Evolutionary conservation across 2,797 vertebrate species (phyloP), one percentile per base, ranked within the genome.

Genomic region (Clarias platycephalus): DNA sequence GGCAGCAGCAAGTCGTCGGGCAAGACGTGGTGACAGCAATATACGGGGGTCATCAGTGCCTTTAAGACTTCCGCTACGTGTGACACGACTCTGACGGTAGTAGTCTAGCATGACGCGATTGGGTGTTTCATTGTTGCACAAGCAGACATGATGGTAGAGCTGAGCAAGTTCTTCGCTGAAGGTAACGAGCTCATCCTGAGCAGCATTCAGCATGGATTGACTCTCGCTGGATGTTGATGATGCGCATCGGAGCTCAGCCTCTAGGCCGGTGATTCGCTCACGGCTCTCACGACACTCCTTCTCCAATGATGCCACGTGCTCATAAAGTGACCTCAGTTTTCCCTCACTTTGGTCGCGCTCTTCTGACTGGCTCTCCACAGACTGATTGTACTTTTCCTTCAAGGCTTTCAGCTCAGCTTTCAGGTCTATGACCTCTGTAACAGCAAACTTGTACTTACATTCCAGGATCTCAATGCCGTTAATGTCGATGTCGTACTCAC

Each of bases 51-150:
- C 98, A 0, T 99, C 98, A 0, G 96, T 95, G 53, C 97, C 97
- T 89, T 99, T 99, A 66, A 99, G 93, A 91, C 97, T 98, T 88
- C 97, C 96, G 0, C 95, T 96, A 75, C 98, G 97, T 0, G 97
- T 97, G 75, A 95, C 95, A 53, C 97, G 96, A 90, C 97, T 97
- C 93, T 99, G 98, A 70, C 97, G 95, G 83, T 99, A 99, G 90
- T 99, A 99, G 94, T 99, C 98, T 90, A 99, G 94, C 98, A 99
- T 99, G 88, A 99, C 97, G 6, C 98, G 96, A 92, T 99, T 99
- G 1, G 98, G 98, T 0, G 97, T 99, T 93, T 99, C 98, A 0
- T 99, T 99, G 91, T 99, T 99, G 94, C 98, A 99, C 88, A 99
- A 93, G 91, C 98, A 99, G 60, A 99, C 98, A 0, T 99, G 98